phyloP scores from a whole-genome alignment of 1,140 invertebrate genomes.

The Camponotus pennsylvanicus region DNA sequence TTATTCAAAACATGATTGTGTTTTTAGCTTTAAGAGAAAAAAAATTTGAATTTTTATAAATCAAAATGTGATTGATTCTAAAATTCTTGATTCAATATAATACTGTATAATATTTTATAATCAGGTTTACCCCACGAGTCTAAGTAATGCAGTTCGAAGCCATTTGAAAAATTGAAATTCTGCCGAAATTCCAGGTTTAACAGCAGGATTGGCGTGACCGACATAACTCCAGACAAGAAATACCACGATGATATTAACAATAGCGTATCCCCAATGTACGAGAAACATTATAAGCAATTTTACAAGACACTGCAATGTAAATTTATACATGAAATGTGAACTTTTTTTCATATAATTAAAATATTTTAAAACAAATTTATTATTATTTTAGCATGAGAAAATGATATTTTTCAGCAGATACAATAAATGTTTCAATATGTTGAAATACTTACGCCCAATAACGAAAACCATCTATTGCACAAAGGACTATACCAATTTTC shows the following conservation, averaged over 20 bases:
- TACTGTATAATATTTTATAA: slow-evolving; percentile 34
- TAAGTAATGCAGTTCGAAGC: slow-evolving; percentile 91
- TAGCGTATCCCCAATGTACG: slow-evolving; percentile 96
- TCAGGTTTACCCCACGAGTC: slow-evolving; percentile 92
- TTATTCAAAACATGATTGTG: background rate
- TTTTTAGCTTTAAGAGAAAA: background rate
- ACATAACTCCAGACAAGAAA: slow-evolving; percentile 97
- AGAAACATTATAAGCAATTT: slow-evolving; percentile 97
- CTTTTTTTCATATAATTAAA: background rate
- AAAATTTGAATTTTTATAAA: background rate
- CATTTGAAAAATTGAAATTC: slow-evolving; percentile 96
- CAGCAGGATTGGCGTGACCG: slow-evolving; percentile 96
- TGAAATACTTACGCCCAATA: slow-evolving; percentile 92
- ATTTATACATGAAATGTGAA: slow-evolving; percentile 62
- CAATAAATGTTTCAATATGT: background rate
- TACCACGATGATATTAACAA: slow-evolving; percentile 92
- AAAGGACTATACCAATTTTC: slow-evolving; percentile 97
- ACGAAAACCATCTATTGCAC: slow-evolving; percentile 97
- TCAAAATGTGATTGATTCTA: background rate
- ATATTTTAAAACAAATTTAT: slow-evolving; percentile 23
- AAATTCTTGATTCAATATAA: background rate
- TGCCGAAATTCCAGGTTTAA: slow-evolving; percentile 95
- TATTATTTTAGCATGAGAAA: background rate
- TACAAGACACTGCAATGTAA: slow-evolving; percentile 90
- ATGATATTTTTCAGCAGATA: slow-evolving; percentile 19